Evolutionary conservation across 1,140 invertebrate species (phyloP).

Genomic region (Pissodes strobi): DNA sequence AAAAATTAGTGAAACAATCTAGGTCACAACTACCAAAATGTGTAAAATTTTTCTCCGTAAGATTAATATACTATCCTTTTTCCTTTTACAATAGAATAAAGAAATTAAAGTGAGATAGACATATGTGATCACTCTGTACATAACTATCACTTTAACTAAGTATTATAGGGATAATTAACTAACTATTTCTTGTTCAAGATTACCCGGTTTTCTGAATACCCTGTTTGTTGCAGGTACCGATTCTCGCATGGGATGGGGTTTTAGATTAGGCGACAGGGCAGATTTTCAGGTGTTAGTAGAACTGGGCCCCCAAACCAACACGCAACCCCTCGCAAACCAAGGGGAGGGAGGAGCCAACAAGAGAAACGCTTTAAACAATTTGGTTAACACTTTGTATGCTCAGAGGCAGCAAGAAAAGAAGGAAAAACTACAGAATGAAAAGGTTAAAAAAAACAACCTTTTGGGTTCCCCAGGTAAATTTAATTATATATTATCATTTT

Average conservation of each 20-base stretch:
- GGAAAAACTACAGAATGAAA: constrained; percentile 16
- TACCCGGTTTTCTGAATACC: too few relatives aligned
- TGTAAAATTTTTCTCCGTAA: too few relatives aligned
- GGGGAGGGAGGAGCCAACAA: constrained; percentile 39
- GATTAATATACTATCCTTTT: too few relatives aligned
- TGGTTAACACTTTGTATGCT: constrained; percentile 47
- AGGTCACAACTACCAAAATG: too few relatives aligned
- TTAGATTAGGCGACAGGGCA: constrained; percentile 76
- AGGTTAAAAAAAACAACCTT: constrained; percentile 4
- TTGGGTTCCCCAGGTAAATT: neutral
- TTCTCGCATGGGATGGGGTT: constrained; percentile 77
- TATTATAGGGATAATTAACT: too few relatives aligned
- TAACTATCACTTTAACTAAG: too few relatives aligned
- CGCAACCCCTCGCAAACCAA: constrained; percentile 63
- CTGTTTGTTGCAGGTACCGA: constrained; percentile 68
- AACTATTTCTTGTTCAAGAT: too few relatives aligned
- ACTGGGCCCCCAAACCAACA: constrained; percentile 74
- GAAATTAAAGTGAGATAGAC: too few relatives aligned
- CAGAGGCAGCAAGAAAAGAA: constrained; percentile 49
- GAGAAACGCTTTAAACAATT: constrained; percentile 43
- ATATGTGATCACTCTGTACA: too few relatives aligned
- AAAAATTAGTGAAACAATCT: too few relatives aligned
- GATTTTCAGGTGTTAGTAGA: constrained; percentile 79
- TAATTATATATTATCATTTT: neutral
- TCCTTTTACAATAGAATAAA: too few relatives aligned